phyloP scores from a whole-genome alignment of 1,140 invertebrate genomes.

The Halyomorpha halys region DNA sequence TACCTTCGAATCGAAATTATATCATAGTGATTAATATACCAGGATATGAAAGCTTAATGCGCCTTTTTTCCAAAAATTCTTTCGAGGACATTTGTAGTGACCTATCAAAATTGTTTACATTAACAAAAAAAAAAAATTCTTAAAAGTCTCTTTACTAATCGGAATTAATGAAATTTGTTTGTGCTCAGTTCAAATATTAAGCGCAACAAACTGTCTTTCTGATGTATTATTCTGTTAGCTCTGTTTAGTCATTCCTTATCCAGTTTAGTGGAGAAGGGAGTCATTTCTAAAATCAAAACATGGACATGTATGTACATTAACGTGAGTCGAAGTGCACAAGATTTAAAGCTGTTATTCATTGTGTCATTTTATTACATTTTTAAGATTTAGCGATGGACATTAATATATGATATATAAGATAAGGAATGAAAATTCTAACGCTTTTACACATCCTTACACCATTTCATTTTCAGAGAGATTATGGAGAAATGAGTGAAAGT shows the following conservation, averaged over 20 bases:
- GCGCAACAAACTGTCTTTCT: slow-evolving; percentile 27
- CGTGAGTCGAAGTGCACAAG: slow-evolving; percentile 19
- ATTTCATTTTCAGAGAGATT: slow-evolving; percentile 12
- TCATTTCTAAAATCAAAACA: slow-evolving; percentile 22
- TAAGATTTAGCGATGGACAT: slow-evolving; percentile 20
- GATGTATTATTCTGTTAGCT: slow-evolving; percentile 25
- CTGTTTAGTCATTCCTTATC: slow-evolving; percentile 20
- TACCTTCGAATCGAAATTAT: slow-evolving; percentile 2
- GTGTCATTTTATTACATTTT: slow-evolving; percentile 18
- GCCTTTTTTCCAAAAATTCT: not conserved
- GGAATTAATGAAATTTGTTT: slow-evolving; percentile 19
- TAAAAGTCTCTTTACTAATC: slow-evolving; percentile 15
- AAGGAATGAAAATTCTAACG: slow-evolving; percentile 27
- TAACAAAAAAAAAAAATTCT: not conserved
- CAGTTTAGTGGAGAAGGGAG: slow-evolving; percentile 17
- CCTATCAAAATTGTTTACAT: slow-evolving; percentile 1
- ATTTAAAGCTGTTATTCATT: slow-evolving; percentile 9
- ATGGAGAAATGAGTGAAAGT: slow-evolving; percentile 8
- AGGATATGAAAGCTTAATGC: not conserved
- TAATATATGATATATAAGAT: slow-evolving; percentile 22
- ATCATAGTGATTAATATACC: slow-evolving; percentile 3
- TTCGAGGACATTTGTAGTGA: not conserved
- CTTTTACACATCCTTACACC: slow-evolving; percentile 25
- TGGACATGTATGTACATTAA: slow-evolving; percentile 15
- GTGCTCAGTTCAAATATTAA: slow-evolving; percentile 28